Conservation (phyloP, 2,113 vertebrate genomes). For the Stegostoma tigrinum region DNA sequence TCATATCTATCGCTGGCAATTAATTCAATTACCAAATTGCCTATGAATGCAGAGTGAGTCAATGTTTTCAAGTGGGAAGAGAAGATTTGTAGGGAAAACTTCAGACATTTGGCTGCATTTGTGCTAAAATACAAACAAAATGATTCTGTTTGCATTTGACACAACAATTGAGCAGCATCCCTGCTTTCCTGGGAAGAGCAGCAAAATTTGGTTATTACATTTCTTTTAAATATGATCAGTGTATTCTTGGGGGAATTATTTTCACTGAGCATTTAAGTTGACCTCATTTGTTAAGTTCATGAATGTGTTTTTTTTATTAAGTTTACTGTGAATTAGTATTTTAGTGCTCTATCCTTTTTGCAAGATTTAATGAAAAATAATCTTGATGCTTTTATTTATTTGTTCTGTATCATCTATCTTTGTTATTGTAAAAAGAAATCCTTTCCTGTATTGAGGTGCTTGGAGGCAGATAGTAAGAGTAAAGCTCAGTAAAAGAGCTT, state of each 20-base stretch:
- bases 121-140: slow-evolving; percentile 29
- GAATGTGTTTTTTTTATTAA: background rate
- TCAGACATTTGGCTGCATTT: background rate
- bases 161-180: background rate
- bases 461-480: background rate
- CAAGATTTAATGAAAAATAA: background rate
- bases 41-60: background rate
- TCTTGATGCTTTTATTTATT: background rate
- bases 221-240: background rate
- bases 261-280: background rate
- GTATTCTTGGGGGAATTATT: background rate
- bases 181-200: background rate
- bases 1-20: background rate
- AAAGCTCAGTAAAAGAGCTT: background rate
- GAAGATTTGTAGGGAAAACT: background rate
- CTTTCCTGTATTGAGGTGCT: background rate
- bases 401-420: background rate
- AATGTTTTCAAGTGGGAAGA: background rate
- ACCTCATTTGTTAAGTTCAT: background rate
- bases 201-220: background rate
- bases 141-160: background rate
- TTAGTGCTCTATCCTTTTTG: background rate
- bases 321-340: background rate
- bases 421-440: background rate
- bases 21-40: background rate